Percentiles rank a stretch among this genome's conserved stretches.
Conservation (phyloP, 1,140 invertebrate genomes). For the Euglossa dilemma region DNA sequence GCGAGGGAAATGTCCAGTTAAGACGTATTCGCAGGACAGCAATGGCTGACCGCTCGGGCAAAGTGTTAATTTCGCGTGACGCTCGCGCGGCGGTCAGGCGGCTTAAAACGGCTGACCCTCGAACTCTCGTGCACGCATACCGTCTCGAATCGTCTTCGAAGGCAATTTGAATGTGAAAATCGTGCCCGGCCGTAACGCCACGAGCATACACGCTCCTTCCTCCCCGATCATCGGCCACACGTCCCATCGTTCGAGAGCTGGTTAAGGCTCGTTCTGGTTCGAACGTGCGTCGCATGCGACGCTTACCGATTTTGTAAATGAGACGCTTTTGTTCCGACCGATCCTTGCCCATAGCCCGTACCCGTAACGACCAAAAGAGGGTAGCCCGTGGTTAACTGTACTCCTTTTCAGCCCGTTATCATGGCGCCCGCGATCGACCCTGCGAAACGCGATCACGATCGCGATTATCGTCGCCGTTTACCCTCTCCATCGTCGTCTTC, state of each 20-base stretch:
- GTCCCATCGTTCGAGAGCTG: neutral
- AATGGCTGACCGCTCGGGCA: neutral
- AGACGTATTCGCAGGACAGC: neutral
- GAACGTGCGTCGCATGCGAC: conserved; percentile 46
- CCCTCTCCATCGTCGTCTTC: neutral
- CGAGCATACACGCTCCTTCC: neutral
- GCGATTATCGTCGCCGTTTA: neutral
- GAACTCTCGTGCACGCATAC: neutral
- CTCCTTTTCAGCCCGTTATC: conserved; percentile 42
- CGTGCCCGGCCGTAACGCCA: neutral
- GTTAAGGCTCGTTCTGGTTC: conserved; percentile 31
- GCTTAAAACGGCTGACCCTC: conserved; percentile 17
- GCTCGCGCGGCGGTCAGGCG: neutral
- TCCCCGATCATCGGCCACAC: conserved; percentile 1
- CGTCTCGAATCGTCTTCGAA: neutral
- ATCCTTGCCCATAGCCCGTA: conserved; percentile 12
- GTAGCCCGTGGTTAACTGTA: conserved; percentile 42
- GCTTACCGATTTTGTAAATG: conserved; percentile 48
- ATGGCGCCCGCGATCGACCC: neutral
- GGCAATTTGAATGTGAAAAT: conserved; percentile 51
- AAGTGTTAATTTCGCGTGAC: conserved; percentile 29
- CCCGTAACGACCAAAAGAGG: conserved; percentile 24
- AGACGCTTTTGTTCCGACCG: conserved; percentile 40
- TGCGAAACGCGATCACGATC: neutral
- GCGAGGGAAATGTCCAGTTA: neutral